These are phyloP conservation scores for Drosophila gaucha DNA, from an alignment of 2,888 invertebrate species.

Conservation along the genomic window DNA sequence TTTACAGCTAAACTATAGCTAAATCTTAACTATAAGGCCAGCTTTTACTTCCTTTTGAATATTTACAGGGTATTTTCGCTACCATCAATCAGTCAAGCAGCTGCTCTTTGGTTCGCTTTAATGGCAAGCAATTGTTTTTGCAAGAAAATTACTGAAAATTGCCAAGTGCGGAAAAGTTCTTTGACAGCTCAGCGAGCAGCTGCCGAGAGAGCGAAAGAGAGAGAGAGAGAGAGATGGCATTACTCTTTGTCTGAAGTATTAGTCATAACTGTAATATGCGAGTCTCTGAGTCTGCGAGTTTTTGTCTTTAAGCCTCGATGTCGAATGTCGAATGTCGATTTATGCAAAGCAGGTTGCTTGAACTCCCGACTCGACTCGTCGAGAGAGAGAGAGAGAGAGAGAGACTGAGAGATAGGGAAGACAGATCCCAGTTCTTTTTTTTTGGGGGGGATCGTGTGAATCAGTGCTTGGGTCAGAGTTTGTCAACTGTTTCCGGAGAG, in stretches of 20 bases:
- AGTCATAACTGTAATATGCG: constrained; percentile 69
- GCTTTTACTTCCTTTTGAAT: not conserved
- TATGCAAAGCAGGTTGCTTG: constrained; percentile 75
- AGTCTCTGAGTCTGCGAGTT: constrained; percentile 26
- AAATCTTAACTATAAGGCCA: not conserved
- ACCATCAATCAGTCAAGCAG: not conserved
- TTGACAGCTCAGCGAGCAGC: constrained; percentile 37
- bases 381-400: not conserved
- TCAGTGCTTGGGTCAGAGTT: constrained; percentile 9
- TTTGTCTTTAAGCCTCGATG: constrained; percentile 19
- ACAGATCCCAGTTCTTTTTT: constrained; percentile 3
- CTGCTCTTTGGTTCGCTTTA: constrained; percentile 30
- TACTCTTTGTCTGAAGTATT: constrained; percentile 59
- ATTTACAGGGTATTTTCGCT: constrained; percentile 15
- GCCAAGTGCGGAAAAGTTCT: constrained; percentile 72
- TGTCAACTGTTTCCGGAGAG: constrained; percentile 60
- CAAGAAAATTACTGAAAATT: constrained; percentile 72
- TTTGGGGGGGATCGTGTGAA: constrained; percentile 69
- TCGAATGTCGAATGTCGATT: constrained; percentile 39
- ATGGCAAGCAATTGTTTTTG: constrained; percentile 57
- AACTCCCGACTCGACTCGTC: constrained; percentile 38
- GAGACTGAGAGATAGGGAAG: not conserved
- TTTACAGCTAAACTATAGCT: too few species aligned
- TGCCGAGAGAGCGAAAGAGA: not conserved
- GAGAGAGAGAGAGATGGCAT: not conserved